phyloP scores from a whole-genome alignment of 2,113 vertebrate genomes.

The Tauraco erythrolophus region DNA sequence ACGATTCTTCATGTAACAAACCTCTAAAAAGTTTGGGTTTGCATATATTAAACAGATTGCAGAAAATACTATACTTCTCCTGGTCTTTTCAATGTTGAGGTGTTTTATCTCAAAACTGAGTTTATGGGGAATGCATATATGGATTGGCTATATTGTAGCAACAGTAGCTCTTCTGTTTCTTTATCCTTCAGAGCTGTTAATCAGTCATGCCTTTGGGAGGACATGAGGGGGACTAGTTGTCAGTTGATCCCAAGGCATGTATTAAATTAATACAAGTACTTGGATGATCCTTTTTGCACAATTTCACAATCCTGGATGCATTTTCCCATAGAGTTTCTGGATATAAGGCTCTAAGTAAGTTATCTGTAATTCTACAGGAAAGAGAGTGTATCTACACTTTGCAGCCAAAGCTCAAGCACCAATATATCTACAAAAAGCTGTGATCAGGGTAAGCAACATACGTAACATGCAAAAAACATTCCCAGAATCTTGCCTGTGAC shows the following conservation, averaged over 20 bases:
- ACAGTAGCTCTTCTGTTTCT: background rate
- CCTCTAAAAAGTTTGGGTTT: too few species aligned
- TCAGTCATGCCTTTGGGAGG: background rate
- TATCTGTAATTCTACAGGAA: background rate
- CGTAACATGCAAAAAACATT: background rate
- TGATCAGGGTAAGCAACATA: background rate
- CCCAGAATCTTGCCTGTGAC: background rate
- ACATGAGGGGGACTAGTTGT: background rate
- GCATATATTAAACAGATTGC: too few species aligned
- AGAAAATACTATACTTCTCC: too few species aligned
- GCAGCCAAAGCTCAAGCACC: background rate
- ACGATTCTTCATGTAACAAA: too few species aligned
- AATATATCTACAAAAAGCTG: background rate
- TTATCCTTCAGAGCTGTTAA: background rate
- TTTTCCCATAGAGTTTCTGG: background rate
- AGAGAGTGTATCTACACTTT: background rate
- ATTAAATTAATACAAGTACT: background rate
- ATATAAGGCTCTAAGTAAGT: background rate
- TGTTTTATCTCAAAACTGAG: too few species aligned
- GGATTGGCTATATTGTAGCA: too few species aligned
- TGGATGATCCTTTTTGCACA: background rate
- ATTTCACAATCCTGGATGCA: background rate
- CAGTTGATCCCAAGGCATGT: background rate
- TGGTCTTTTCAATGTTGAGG: too few species aligned
- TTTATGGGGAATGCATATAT: too few species aligned